phyloP scores from a whole-genome alignment of 2,797 vertebrate species.

The Odontamblyopus lacepedii region DNA sequence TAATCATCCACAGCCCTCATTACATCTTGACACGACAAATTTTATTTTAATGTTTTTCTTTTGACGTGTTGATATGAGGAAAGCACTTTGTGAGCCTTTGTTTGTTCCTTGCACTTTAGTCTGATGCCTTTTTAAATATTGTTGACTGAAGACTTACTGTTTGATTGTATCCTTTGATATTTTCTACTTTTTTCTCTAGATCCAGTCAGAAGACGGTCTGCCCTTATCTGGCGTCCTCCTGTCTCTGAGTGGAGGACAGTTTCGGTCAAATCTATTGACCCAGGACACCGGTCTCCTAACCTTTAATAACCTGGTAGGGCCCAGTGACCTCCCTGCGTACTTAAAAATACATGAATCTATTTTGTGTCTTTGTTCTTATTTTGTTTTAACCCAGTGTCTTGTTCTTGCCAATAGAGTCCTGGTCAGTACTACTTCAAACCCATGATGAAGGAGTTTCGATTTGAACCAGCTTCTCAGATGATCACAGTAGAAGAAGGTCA shows the following conservation, averaged over 20 bases:
- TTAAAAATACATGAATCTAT: not conserved
- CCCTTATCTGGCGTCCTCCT: conserved; percentile 94
- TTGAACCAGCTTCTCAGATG: conserved; percentile 96
- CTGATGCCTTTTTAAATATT: not conserved
- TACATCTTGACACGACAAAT: conserved; percentile 32
- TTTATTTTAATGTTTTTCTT: conserved; percentile 27
- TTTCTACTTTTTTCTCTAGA: conserved; percentile 68
- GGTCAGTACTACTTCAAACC: conserved; percentile 99
- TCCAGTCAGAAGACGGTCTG: conserved; percentile 89
- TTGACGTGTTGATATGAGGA: not conserved
- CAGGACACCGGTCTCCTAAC: conserved; percentile 94
- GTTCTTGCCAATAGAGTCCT: conserved; percentile 83
- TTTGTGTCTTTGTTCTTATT: not conserved
- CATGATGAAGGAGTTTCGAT: conserved; percentile 99
- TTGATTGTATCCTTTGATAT: not conserved
- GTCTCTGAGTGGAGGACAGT: conserved; percentile 93
- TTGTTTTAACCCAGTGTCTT: not conserved
- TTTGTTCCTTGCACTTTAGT: conserved; percentile 2
- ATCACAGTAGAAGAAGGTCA: conserved; percentile 96
- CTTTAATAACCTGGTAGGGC: conserved; percentile 91
- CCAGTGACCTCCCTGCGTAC: not conserved
- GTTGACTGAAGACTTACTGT: not conserved
- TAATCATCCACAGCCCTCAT: conserved; percentile 29
- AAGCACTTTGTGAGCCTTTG: not conserved
- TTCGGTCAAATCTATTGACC: conserved; percentile 94